A percentile compares a stretch with the other conserved stretches of the same genome.
phyloP scores from a whole-genome alignment of 92 coral and sea anemone genomes.

The Porites lobata region DNA sequence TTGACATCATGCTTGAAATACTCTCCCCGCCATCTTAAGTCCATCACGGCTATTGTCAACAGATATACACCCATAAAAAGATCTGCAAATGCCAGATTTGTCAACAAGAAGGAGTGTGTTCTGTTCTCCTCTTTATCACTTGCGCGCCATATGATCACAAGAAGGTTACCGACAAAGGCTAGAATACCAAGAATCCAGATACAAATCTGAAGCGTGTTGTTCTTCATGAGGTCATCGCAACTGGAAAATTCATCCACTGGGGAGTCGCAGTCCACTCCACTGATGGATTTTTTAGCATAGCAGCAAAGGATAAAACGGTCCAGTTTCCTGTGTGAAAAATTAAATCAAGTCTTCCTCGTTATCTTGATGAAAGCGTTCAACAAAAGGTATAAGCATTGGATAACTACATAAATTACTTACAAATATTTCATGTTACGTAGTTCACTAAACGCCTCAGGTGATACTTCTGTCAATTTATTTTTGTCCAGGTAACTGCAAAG shows the following conservation, averaged over 20 bases:
- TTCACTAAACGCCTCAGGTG: conserved; percentile 70
- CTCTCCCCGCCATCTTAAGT: conserved; percentile 79
- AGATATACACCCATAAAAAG: conserved; percentile 79
- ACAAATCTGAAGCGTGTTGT: conserved; percentile 60
- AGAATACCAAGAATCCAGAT: conserved; percentile 76
- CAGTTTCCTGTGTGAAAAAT: conserved; percentile 46
- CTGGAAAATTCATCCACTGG: conserved; percentile 75
- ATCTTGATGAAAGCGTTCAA: too few relatives aligned
- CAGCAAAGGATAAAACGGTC: conserved; percentile 72
- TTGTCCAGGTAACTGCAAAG: conserved; percentile 64
- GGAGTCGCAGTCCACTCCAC: conserved; percentile 52
- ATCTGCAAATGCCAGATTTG: conserved; percentile 76
- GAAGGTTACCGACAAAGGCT: conserved; percentile 70
- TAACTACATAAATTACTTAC: conserved; percentile 46
- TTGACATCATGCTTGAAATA: conserved; percentile 75
- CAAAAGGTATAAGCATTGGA: too few relatives aligned
- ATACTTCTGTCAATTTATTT: conserved; percentile 61
- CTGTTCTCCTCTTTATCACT: conserved; percentile 36
- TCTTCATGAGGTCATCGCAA: conserved; percentile 84
- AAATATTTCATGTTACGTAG: conserved; percentile 57
- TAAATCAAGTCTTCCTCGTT: background rate
- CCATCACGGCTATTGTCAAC: conserved; percentile 70
- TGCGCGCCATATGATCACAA: conserved; percentile 66
- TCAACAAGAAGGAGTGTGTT: conserved; percentile 61
- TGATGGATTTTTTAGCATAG: conserved; percentile 68